Conservation (phyloP, 1,140 invertebrate species). For the Matsumurasca onukii region DNA sequence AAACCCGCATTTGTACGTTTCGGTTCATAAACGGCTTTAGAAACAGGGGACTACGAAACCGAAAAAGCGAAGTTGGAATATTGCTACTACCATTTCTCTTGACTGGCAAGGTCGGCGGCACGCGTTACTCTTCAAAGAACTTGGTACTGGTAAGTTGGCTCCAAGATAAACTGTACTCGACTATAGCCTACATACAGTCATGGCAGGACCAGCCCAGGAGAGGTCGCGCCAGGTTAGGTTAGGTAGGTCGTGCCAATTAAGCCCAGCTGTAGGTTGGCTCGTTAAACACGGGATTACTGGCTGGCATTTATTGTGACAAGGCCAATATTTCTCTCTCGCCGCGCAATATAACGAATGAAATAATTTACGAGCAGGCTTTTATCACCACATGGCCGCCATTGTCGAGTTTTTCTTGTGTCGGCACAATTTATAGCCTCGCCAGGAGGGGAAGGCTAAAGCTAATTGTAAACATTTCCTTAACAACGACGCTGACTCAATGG, state of each 20-base stretch:
- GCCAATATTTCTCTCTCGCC: constrained; percentile 33
- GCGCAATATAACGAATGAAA: constrained; percentile 35
- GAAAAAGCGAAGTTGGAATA: no score
- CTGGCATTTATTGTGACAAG: constrained; percentile 34
- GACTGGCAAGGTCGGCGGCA: no score
- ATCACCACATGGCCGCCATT: constrained; percentile 34
- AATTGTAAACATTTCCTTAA: constrained; percentile 36
- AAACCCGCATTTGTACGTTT: no score
- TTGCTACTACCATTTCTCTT: no score
- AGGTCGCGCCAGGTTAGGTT: background rate
- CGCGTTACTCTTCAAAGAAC: no score
- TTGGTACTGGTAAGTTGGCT: no score
- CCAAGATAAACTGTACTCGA: no score
- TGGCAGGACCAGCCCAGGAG: background rate
- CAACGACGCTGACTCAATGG: constrained; percentile 33
- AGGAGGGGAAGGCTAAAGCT: constrained; percentile 32
- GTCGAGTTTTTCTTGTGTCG: constrained; percentile 32
- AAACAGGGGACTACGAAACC: no score
- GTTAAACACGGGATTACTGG: constrained; percentile 32
- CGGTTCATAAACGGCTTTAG: no score
- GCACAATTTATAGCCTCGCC: constrained; percentile 32
- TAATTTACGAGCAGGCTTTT: constrained; percentile 34
- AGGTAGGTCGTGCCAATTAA: constrained; percentile 10
- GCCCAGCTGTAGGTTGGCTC: constrained; percentile 20
- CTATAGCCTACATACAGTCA: no score